Percentiles rank a stretch among this genome's conserved stretches.
Evolutionary conservation across 2,888 invertebrate genomes (phyloP).

Genomic region (Byasa hedistus): DNA sequence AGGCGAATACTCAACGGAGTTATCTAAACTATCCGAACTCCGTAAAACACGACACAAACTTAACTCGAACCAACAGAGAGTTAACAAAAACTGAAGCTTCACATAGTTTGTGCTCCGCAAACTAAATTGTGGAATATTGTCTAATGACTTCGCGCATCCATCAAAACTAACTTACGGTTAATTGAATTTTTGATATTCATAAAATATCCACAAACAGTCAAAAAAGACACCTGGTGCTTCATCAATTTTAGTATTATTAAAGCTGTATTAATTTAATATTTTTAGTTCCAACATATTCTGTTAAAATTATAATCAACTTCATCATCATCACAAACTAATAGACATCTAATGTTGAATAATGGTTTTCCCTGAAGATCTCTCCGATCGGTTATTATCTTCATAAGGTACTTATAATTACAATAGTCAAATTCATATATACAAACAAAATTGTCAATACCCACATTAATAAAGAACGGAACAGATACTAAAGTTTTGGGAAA

Average conservation of each 20-base stretch:
- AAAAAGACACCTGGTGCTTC: no score
- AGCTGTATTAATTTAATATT: no score
- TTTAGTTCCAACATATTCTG: no score
- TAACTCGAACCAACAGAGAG: slow-evolving; percentile 12
- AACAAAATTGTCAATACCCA: not conserved
- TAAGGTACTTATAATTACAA: no score
- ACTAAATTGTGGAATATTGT: slow-evolving; percentile 16
- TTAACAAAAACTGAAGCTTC: slow-evolving; percentile 17
- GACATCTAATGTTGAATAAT: no score
- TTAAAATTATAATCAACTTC: no score
- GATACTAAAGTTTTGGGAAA: not conserved
- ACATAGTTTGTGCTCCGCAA: slow-evolving; percentile 9
- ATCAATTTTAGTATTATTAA: no score
- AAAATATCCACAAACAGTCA: no score
- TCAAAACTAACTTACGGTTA: slow-evolving; percentile 1
- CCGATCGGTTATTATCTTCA: no score
- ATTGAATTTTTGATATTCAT: not conserved
- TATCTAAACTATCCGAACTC: slow-evolving; percentile 23
- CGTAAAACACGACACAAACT: slow-evolving; percentile 17
- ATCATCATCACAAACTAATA: no score
- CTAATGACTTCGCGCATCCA: slow-evolving; percentile 4
- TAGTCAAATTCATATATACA: no score
- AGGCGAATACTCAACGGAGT: slow-evolving; percentile 10
- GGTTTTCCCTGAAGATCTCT: no score
- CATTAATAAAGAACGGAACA: not conserved